Evolutionary conservation across 2,113 vertebrate species (phyloP).

Genomic region (Calidris pugnax): DNA sequence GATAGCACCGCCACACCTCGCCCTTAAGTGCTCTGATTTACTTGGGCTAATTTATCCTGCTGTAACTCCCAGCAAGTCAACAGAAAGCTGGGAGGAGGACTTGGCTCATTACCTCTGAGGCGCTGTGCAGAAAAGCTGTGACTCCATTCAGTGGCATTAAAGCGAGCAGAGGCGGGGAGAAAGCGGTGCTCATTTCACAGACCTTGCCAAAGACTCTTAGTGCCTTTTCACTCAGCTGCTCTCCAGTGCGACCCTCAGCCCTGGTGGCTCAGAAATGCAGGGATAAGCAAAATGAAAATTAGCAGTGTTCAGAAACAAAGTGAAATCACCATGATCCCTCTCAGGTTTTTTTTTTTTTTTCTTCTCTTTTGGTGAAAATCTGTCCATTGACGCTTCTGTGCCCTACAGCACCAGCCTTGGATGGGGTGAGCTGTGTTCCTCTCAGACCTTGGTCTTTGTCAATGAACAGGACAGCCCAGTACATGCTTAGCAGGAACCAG

Average conservation of each 20-base stretch:
- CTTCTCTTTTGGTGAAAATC: neutral
- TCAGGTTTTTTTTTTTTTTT: too few species aligned
- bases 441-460: neutral
- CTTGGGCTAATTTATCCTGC: neutral
- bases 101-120: neutral
- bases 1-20: neutral
- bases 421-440: neutral
- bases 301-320: neutral
- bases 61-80: neutral
- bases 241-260: neutral
- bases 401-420: neutral
- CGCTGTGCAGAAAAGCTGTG: neutral
- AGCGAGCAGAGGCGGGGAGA: neutral
- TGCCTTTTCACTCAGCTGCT: neutral
- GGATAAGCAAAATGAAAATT: neutral
- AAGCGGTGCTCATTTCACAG: neutral
- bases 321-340: neutral
- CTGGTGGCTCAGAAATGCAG: neutral
- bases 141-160: neutral
- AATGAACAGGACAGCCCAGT: neutral
- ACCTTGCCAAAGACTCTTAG: fast-evolving
- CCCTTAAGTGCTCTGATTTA: neutral
- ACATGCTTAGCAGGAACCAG: neutral
- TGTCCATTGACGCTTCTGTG: neutral
- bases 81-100: neutral